These are phyloP conservation scores for Acronicta aceris DNA, from an alignment of 2,888 invertebrate species.

Conservation along the genomic window DNA sequence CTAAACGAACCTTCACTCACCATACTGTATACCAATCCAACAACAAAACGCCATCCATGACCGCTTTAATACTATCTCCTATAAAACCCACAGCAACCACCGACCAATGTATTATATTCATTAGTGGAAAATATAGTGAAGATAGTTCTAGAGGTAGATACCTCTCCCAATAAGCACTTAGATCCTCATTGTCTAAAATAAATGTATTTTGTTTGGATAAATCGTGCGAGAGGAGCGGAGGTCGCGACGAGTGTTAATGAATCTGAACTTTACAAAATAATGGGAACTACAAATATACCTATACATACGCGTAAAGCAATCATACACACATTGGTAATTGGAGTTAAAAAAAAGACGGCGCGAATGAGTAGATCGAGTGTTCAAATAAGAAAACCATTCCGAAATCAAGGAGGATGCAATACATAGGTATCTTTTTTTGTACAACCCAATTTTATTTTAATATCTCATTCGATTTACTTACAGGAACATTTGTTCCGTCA, in stretches of 20 bases:
- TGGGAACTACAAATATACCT: conserved; percentile 30
- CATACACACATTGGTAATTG: not conserved
- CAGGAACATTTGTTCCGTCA: not conserved
- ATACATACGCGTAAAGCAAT: not conserved
- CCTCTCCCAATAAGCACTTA: conserved; percentile 78
- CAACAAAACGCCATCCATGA: conserved; percentile 52
- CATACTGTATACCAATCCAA: conserved; percentile 53
- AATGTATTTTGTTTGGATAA: conserved; percentile 85
- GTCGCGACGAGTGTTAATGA: conserved; percentile 78
- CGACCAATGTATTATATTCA: conserved; percentile 57
- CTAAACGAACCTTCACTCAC: conserved; percentile 44
- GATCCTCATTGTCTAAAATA: conserved; percentile 82
- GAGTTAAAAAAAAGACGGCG: no score
- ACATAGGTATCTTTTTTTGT: no score
- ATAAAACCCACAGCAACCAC: not conserved
- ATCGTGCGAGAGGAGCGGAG: conserved; percentile 65
- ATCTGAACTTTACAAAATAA: conserved; percentile 55
- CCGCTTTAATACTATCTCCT: conserved; percentile 19
- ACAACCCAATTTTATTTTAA: not conserved
- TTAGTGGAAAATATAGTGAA: conserved; percentile 15
- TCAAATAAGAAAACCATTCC: not conserved
- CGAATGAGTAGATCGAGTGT: no score
- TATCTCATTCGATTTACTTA: not conserved
- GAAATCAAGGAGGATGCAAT: not conserved
- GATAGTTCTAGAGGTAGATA: conserved; percentile 56